Evolutionary conservation across 2,113 vertebrate genomes (phyloP), one percentile per base, ranked within the genome.

Genomic region (Sinocyclocheilus anophthalmus): DNA sequence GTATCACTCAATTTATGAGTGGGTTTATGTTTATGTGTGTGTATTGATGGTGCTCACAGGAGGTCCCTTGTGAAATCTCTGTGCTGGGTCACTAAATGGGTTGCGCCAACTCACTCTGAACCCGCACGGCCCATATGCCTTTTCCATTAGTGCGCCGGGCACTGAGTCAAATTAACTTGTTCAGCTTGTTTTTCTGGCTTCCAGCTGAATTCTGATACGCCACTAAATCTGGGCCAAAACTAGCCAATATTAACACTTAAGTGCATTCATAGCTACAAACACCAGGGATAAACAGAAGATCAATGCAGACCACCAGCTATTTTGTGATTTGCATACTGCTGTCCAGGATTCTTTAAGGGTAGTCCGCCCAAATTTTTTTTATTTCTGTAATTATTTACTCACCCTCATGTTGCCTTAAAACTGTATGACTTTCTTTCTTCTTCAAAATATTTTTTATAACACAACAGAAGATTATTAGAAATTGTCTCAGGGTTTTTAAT

Each of bases 1-100:
- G 50, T n/a, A 88, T 83, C 84, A 86, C 84, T 88, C 84, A 83
- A 77, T 85, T 83, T 63, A 50, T 77, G 30, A 77, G 37, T 69
- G 76, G 65, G 81, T 5, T 53, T 39, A 42, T 72, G 48, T 33
- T 83, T 72, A 30, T 84, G 81, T 45, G 63, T 63, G 39, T 81
- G 69, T 81, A 53, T 76, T 45, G 48, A 22, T 83, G 59, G 18
- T 48, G 13, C 22, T 57, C 50, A 75, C 26, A 73, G 69, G 67
- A 84, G 50, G 30, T 84, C 69, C 67, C 69, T 42, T 24, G 48
- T 84, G 69, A 73, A 39, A n/a, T 84, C 22, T 75, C 33, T 73
- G 81, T 53, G 18, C 80, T 69, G 67, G 50, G 81, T 73, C 82
- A 84, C 82, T 59, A 75, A 83, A 84, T 26, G 33, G 48, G 30